Conservation (phyloP, 2,888 invertebrate species). For the Dione juno region DNA sequence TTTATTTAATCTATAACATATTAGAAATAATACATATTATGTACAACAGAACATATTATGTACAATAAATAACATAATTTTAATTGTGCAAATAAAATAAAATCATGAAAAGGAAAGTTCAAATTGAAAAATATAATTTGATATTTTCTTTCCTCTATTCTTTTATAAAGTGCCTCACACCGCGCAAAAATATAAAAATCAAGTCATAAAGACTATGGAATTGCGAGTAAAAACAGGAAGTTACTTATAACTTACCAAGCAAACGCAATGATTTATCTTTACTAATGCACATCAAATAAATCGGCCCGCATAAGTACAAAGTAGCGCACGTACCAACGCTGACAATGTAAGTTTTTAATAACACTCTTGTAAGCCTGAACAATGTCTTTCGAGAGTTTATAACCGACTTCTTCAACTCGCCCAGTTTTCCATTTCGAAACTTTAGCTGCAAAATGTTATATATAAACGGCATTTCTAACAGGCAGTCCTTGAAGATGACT, state of each 20-base stretch:
- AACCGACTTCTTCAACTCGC: slow-evolving; percentile 62
- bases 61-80: no score
- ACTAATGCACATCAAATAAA: slow-evolving; percentile 62
- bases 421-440: slow-evolving; percentile 50
- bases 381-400: slow-evolving; percentile 59
- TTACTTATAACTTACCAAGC: slow-evolving; percentile 60
- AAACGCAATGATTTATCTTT: slow-evolving; percentile 63
- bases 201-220: background rate
- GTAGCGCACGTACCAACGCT: slow-evolving; percentile 63
- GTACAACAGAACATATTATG: no score
- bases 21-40: no score
- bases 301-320: slow-evolving; percentile 66
- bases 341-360: slow-evolving; percentile 62
- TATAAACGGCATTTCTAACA: slow-evolving; percentile 67
- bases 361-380: slow-evolving; percentile 57
- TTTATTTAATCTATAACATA: no score
- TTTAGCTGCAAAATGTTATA: slow-evolving; percentile 49
- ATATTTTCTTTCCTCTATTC: background rate
- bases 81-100: background rate
- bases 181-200: background rate
- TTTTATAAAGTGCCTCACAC: background rate
- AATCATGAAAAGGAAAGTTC: background rate
- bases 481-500: slow-evolving; percentile 63
- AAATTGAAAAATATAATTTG: background rate
- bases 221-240: background rate